These are phyloP conservation scores for Argyrosomus regius DNA, from an alignment of 2,797 vertebrate species.

Conservation along the genomic window DNA sequence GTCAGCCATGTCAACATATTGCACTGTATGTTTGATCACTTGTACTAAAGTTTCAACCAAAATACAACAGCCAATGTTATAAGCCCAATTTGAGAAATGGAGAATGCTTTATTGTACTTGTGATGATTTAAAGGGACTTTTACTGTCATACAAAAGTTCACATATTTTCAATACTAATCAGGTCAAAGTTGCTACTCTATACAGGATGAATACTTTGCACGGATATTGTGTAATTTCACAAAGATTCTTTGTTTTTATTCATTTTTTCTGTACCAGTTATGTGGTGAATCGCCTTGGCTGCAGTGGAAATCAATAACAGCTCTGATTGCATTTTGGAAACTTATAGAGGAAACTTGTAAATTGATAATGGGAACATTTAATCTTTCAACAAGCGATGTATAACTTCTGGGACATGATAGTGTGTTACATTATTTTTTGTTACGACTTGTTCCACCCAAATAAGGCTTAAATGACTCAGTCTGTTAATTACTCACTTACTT, in stretches of 20 bases:
- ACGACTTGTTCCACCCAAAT: background rate
- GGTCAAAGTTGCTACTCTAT: background rate
- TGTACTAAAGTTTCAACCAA: background rate
- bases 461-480: background rate
- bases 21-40: background rate
- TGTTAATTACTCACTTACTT: background rate
- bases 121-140: background rate
- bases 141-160: background rate
- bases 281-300: background rate
- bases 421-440: background rate
- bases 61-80: background rate
- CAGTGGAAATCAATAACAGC: slow-evolving; percentile 1
- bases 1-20: slow-evolving; percentile 36
- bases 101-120: background rate
- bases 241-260: background rate
- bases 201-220: background rate
- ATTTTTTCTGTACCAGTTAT: background rate
- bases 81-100: background rate
- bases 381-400: background rate
- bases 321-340: background rate
- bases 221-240: background rate
- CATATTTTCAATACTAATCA: background rate
- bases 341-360: background rate
- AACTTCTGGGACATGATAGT: background rate
- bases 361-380: background rate